phyloP scores from a whole-genome alignment of 2,113 vertebrate species.

The Hemichromis elongatus region DNA sequence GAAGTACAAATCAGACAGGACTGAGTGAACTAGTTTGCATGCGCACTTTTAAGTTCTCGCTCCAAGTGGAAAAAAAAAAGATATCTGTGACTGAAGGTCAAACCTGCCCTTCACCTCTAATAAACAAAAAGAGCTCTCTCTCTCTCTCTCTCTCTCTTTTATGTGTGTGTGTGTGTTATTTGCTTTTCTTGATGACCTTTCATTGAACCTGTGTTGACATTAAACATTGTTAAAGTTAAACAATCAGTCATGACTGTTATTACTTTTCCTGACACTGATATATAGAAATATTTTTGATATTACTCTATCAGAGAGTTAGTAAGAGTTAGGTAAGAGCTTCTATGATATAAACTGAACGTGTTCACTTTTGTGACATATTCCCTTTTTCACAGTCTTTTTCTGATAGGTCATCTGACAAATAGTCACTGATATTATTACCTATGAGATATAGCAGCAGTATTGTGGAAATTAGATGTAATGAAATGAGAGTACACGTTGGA shows the following conservation, averaged over 20 bases:
- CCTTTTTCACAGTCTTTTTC: not conserved
- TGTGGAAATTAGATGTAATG: not conserved
- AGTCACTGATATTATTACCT: not conserved
- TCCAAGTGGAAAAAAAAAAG: not conserved
- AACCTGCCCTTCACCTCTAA: not conserved
- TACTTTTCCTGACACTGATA: not conserved
- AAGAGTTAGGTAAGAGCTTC: not conserved
- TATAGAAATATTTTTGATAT: not conserved
- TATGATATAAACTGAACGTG: not conserved
- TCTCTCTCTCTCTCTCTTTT: not conserved
- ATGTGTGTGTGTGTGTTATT: not conserved
- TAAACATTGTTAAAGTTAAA: not conserved
- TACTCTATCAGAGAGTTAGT: not conserved
- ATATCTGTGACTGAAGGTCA: not conserved
- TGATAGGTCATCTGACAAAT: not conserved
- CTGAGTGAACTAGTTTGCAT: not conserved
- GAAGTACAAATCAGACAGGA: not conserved
- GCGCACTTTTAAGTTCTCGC: not conserved
- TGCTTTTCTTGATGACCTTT: not conserved
- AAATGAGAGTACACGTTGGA: not conserved
- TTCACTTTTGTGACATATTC: not conserved
- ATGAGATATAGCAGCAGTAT: not conserved
- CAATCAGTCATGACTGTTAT: not conserved
- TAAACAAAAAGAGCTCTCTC: not conserved
- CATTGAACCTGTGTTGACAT: not conserved